phyloP scores from a whole-genome alignment of 2,113 vertebrate genomes.

The Genyomyrus donnyi region DNA sequence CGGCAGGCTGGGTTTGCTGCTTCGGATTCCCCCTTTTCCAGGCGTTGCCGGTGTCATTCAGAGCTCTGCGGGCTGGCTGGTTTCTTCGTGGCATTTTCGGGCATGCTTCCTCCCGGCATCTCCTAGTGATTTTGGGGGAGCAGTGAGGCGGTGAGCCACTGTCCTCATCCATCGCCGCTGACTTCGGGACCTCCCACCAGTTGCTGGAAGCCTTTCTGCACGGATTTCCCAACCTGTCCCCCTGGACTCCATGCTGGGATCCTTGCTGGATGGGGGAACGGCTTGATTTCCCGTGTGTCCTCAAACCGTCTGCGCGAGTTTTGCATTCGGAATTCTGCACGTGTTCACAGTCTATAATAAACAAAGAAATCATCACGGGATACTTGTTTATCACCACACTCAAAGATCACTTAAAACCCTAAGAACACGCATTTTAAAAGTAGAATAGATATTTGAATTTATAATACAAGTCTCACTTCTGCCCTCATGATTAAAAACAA shows the following conservation, averaged over 20 bases:
- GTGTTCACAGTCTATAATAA: not conserved
- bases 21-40: not conserved
- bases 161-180: not conserved
- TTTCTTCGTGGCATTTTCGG: slow-evolving; percentile 7
- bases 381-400: not conserved
- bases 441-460: too few species aligned
- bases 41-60: not conserved
- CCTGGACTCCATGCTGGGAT: not conserved
- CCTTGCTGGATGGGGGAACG: not conserved
- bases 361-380: not conserved
- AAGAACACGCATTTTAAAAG: too few species aligned
- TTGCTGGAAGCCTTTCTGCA: not conserved
- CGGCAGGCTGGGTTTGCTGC: not conserved
- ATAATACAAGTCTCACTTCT: too few species aligned
- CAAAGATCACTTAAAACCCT: too few species aligned
- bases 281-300: not conserved
- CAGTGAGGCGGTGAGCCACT: not conserved
- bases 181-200: slow-evolving; percentile 37
- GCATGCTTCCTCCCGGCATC: not conserved
- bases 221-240: not conserved
- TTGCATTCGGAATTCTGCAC: not conserved
- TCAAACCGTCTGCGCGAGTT: not conserved
- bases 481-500: too few species aligned
- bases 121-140: slow-evolving; percentile 14
- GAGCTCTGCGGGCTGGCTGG: not conserved